Conservation (phyloP, 2,113 vertebrate species). For the Eretmochelys imbricata region DNA sequence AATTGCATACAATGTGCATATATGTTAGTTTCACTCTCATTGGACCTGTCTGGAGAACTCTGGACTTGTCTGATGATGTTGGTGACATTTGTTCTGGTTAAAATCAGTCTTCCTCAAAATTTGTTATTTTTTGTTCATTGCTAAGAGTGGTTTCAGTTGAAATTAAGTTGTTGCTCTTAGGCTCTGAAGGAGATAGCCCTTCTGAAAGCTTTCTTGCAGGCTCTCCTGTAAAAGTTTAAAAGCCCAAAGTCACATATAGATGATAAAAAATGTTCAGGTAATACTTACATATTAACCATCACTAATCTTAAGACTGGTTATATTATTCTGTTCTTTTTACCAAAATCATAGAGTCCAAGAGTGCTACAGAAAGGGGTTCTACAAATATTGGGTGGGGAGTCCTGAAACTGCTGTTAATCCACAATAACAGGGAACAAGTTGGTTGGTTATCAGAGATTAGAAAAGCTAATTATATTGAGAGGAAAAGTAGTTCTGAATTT, state of each 20-base stretch:
- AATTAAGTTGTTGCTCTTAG: neutral
- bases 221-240: neutral
- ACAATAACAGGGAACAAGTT: neutral
- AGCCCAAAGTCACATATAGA: neutral
- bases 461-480: neutral
- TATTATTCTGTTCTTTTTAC: neutral
- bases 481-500: neutral
- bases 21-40: neutral
- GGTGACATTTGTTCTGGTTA: neutral
- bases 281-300: neutral
- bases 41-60: neutral
- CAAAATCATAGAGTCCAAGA: neutral
- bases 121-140: neutral
- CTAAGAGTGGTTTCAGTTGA: neutral
- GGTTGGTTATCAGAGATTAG: neutral
- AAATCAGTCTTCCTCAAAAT: accelerated
- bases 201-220: neutral
- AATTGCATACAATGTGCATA: neutral
- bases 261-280: neutral
- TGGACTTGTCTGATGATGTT: neutral
- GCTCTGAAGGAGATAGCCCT: neutral
- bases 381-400: neutral
- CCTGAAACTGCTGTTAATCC: neutral
- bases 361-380: neutral
- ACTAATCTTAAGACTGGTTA: neutral